phyloP scores from a whole-genome alignment of 2,888 invertebrate species.

The Corbicula japonica region DNA sequence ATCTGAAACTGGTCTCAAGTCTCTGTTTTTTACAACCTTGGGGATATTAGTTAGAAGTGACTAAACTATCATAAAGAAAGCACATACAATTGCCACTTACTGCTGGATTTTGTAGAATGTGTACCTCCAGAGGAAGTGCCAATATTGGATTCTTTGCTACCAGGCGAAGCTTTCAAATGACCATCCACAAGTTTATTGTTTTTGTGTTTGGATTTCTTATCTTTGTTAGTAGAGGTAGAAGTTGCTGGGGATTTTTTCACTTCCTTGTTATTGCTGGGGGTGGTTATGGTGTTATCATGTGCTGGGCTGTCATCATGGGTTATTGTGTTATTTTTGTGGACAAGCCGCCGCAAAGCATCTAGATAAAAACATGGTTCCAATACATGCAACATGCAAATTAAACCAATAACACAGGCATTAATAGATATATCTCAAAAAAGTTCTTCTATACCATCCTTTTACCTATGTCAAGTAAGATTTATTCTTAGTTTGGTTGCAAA shows the following conservation, averaged over 20 bases:
- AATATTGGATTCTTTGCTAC: slow-evolving; percentile 56
- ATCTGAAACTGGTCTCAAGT: too few relatives aligned
- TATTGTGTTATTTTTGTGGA: slow-evolving; percentile 44
- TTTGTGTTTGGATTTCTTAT: slow-evolving; percentile 45
- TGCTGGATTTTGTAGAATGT: slow-evolving; percentile 56
- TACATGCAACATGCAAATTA: slow-evolving; percentile 31
- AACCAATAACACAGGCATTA: background rate
- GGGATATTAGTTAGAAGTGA: too few relatives aligned
- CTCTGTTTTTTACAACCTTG: too few relatives aligned
- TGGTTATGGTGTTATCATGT: slow-evolving; percentile 33
- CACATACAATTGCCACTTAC: slow-evolving; percentile 58
- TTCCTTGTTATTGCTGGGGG: slow-evolving; percentile 33
- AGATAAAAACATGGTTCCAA: slow-evolving; percentile 4
- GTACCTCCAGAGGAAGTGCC: slow-evolving; percentile 47
- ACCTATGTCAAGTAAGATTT: too few relatives aligned
- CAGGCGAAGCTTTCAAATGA: slow-evolving; percentile 35
- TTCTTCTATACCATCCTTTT: background rate
- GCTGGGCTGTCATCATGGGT: slow-evolving; percentile 37
- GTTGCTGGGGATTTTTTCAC: slow-evolving; percentile 37
- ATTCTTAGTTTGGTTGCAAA: too few relatives aligned
- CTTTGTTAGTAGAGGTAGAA: slow-evolving; percentile 30
- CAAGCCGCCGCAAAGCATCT: slow-evolving; percentile 63
- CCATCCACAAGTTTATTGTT: slow-evolving; percentile 31
- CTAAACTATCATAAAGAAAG: too few relatives aligned
- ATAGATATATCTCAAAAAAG: background rate